Evolutionary conservation across 92 coral and sea anemone genomes (phyloP).

Genomic region (Porites lobata): DNA sequence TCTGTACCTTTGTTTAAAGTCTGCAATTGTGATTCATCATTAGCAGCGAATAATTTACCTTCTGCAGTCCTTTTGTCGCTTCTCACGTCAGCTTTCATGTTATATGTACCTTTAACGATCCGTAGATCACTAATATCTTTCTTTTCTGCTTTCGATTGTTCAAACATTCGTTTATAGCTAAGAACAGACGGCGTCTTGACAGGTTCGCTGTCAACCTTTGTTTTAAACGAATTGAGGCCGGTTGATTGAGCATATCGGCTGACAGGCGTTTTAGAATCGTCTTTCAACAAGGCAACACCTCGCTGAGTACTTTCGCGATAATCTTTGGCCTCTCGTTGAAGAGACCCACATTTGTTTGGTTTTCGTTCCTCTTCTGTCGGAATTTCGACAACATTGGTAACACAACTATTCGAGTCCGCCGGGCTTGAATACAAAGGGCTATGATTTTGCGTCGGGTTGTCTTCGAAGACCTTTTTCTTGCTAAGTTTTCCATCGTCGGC

Average conservation of each 20-base stretch:
- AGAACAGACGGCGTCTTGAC: slow-evolving; percentile 77
- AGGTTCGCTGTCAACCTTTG: slow-evolving; percentile 32
- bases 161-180: slow-evolving; percentile 63
- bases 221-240: background rate
- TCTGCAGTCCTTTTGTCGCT: slow-evolving; percentile 25
- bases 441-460: slow-evolving; percentile 8
- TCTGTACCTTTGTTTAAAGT: slow-evolving; percentile 4
- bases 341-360: slow-evolving; percentile 19
- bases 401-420: slow-evolving; percentile 39
- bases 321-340: slow-evolving; percentile 18
- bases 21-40: slow-evolving; percentile 21
- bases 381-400: slow-evolving; percentile 47
- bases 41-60: background rate
- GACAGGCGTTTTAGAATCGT: background rate
- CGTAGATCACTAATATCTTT: background rate
- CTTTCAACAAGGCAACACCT: background rate
- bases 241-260: background rate
- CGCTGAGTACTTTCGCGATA: background rate
- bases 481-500: background rate
- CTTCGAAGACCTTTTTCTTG: background rate
- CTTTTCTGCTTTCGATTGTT: slow-evolving; percentile 47
- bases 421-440: background rate
- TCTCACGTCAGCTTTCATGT: slow-evolving; percentile 17
- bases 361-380: slow-evolving; percentile 39
- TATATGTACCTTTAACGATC: slow-evolving; percentile 1